Percentiles rank a stretch among this genome's conserved stretches.
phyloP scores from a whole-genome alignment of 2,797 vertebrate genomes.

The Sebastes trivittatus region DNA sequence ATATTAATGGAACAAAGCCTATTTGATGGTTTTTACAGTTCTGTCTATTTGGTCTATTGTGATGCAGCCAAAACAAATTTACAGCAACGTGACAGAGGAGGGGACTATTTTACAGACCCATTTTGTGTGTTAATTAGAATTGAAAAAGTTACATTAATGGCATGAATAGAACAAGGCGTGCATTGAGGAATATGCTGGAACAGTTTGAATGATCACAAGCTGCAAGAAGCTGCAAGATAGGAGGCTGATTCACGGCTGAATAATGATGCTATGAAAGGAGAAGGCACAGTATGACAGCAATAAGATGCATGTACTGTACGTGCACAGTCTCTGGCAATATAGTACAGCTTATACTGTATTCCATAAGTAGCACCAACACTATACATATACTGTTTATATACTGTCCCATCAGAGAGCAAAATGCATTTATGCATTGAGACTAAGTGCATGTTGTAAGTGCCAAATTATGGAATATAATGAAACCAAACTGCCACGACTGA shows the following conservation, averaged over 20 bases:
- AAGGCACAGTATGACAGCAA: constrained; percentile 42
- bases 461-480: constrained; percentile 53
- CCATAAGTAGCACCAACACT: neutral
- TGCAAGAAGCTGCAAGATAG: constrained; percentile 36
- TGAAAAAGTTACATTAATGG: constrained; percentile 70
- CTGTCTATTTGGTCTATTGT: constrained; percentile 39
- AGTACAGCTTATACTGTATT: neutral
- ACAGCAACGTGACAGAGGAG: constrained; percentile 55
- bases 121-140: constrained; percentile 72
- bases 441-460: constrained; percentile 18
- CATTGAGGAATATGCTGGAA: constrained; percentile 68
- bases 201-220: constrained; percentile 70
- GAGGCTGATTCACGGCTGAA: constrained; percentile 70
- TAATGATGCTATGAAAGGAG: constrained; percentile 72
- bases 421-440: constrained; percentile 19
- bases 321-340: constrained; percentile 3
- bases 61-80: constrained; percentile 61
- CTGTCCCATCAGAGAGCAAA: constrained; percentile 12
- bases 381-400: neutral
- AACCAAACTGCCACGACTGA: constrained; percentile 6
- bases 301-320: constrained; percentile 17
- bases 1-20: constrained; percentile 34
- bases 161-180: constrained; percentile 76
- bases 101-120: constrained; percentile 56
- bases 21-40: constrained; percentile 14